phyloP scores from a whole-genome alignment of 2,797 vertebrate species.

The Chaetophractus vellerosus region DNA sequence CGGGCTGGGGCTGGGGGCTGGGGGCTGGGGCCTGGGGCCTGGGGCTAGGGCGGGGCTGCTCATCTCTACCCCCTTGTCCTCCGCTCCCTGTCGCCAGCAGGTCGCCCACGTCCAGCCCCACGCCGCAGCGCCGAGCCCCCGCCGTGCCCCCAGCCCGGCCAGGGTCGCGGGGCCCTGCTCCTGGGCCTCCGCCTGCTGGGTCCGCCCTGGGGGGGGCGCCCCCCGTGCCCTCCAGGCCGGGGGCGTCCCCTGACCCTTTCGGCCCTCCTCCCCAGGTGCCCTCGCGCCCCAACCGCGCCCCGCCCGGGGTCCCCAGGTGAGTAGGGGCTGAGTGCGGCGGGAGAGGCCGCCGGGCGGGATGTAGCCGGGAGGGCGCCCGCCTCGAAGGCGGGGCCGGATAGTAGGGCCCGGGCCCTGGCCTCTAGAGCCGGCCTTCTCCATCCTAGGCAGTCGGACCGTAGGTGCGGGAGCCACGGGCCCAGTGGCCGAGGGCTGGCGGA shows the following conservation, averaged over 20 bases:
- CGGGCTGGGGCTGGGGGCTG: not conserved
- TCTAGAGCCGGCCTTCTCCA: slow-evolving; percentile 1
- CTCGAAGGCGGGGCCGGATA: slow-evolving; percentile 4
- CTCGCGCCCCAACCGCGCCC: slow-evolving; percentile 98
- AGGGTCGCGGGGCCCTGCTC: slow-evolving; percentile 95
- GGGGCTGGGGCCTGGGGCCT: not conserved
- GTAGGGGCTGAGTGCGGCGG: slow-evolving; percentile 80
- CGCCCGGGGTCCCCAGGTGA: slow-evolving; percentile 98
- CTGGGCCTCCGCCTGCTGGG: slow-evolving; percentile 95
- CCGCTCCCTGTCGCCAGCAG: slow-evolving; percentile 87
- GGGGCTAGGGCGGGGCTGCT: not conserved
- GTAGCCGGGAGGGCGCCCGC: not conserved
- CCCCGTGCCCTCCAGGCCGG: slow-evolving; percentile 97
- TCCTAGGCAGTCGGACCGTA: not conserved
- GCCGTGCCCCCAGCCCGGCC: slow-evolving; percentile 96
- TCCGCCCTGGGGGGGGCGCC: slow-evolving; percentile 92
- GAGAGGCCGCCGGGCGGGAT: not conserved
- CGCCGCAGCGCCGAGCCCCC: slow-evolving; percentile 96
- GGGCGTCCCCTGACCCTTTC: slow-evolving; percentile 97
- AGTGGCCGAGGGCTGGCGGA: slow-evolving; percentile 30
- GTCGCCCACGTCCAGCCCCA: slow-evolving; percentile 98
- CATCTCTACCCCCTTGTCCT: slow-evolving; percentile 74
- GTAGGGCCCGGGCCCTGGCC: not conserved
- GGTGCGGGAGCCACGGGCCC: not conserved
- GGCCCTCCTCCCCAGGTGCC: slow-evolving; percentile 97